Evolutionary conservation across 64 coral and sea anemone genomes (phyloP).

Genomic region (Pocillopora damicornis): DNA sequence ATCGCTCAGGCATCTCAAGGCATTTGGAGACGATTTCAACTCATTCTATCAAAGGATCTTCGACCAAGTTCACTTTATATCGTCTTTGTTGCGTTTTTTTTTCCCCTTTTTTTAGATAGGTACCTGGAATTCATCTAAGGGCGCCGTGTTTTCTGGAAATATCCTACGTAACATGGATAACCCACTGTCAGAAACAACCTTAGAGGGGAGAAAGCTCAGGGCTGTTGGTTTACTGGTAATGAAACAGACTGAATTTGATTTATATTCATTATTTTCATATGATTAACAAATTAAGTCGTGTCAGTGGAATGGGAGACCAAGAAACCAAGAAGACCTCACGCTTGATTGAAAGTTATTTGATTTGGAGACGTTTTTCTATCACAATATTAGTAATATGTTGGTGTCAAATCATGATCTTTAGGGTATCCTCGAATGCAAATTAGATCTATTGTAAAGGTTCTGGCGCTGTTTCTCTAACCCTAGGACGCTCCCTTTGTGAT

Average conservation of each 20-base stretch:
- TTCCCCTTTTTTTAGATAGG: conserved; percentile 8
- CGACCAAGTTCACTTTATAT: neutral
- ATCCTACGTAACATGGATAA: neutral
- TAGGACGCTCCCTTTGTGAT: conserved; percentile 21
- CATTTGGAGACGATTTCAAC: no score
- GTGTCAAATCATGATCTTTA: no score
- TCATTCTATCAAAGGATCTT: neutral
- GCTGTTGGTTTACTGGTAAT: neutral
- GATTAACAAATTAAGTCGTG: no score
- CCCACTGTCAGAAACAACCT: neutral
- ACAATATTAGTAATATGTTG: no score
- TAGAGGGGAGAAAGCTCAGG: conserved; percentile 15
- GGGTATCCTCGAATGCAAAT: no score
- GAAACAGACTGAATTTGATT: neutral
- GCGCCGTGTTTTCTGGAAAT: neutral
- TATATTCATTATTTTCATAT: neutral
- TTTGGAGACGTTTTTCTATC: no score
- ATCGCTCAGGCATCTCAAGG: no score
- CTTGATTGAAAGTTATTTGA: no score
- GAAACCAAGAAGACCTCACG: no score
- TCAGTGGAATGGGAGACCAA: no score
- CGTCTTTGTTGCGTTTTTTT: neutral
- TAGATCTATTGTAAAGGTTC: no score
- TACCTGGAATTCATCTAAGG: conserved; percentile 27
- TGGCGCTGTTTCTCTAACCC: no score